These are phyloP conservation scores for Scotopteryx bipunctaria DNA, from an alignment of 2,888 invertebrate species.

Conservation along the genomic window DNA sequence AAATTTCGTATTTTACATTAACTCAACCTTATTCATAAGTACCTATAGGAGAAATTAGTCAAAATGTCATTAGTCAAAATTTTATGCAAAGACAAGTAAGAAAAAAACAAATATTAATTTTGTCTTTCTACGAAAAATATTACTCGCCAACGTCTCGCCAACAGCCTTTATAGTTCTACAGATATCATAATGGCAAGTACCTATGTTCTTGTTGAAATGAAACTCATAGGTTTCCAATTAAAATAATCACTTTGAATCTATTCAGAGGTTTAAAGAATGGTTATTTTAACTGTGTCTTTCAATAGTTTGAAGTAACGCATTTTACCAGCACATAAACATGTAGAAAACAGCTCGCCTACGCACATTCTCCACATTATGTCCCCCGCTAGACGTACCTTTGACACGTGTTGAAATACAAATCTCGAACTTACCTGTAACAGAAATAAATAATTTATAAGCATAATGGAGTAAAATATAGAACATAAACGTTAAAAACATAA, in stretches of 20 bases:
- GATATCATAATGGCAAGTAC: too few relatives aligned
- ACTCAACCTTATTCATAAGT: too few relatives aligned
- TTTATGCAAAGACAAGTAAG: too few relatives aligned
- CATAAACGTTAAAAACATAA: neutral
- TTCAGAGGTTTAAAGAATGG: slow-evolving; percentile 3
- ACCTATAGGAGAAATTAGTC: too few relatives aligned
- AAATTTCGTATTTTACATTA: too few relatives aligned
- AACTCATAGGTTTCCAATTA: slow-evolving; percentile 5
- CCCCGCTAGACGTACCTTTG: slow-evolving; percentile 45
- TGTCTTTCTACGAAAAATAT: too few relatives aligned
- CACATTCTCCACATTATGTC: slow-evolving; percentile 47
- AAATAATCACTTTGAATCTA: slow-evolving; percentile 2
- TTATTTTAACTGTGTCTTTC: slow-evolving; percentile 10
- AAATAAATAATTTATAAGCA: slow-evolving; percentile 19
- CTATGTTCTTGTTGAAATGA: neutral
- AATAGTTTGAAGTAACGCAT: slow-evolving; percentile 12
- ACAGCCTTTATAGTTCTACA: too few relatives aligned
- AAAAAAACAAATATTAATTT: too few relatives aligned
- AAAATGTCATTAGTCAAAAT: too few relatives aligned
- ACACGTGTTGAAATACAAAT: slow-evolving; percentile 38
- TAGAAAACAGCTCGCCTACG: slow-evolving; percentile 48
- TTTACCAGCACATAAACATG: slow-evolving; percentile 30
- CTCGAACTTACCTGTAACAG: slow-evolving; percentile 55
- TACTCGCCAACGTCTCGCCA: too few relatives aligned
- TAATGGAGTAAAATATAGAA: neutral